phyloP scores from a whole-genome alignment of 2,888 invertebrate species.

The Dryococelus australis region DNA sequence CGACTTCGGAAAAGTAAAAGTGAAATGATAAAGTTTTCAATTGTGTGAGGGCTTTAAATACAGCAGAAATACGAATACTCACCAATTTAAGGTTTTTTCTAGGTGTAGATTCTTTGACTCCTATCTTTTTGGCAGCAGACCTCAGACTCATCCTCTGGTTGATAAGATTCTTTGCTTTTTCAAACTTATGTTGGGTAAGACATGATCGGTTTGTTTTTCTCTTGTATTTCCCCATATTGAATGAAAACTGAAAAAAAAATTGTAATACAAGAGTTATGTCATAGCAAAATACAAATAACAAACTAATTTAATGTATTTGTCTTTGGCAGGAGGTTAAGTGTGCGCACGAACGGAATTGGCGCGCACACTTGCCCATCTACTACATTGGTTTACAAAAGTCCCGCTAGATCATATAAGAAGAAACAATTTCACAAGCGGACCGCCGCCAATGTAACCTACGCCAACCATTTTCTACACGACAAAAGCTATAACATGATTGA shows the following conservation, averaged over 20 bases:
- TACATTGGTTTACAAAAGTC: background rate
- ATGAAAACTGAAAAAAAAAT: background rate
- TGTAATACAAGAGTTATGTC: background rate
- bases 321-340: background rate
- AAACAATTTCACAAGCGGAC: background rate
- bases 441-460: background rate
- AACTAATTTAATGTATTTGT: background rate
- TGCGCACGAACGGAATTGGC: background rate
- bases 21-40: background rate
- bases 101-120: constrained; percentile 13
- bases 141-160: background rate
- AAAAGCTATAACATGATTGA: background rate
- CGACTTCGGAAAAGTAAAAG: background rate
- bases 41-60: background rate
- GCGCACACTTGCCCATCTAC: background rate
- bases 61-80: background rate
- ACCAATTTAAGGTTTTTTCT: background rate
- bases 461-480: background rate
- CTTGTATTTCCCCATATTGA: background rate
- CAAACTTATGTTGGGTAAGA: background rate
- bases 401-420: background rate
- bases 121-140: no score
- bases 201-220: background rate
- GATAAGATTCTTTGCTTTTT: background rate
- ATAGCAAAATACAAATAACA: background rate